Evolutionary conservation across 64 coral and sea anemone species (phyloP).

Genomic region (Stichodactyla helianthus): DNA sequence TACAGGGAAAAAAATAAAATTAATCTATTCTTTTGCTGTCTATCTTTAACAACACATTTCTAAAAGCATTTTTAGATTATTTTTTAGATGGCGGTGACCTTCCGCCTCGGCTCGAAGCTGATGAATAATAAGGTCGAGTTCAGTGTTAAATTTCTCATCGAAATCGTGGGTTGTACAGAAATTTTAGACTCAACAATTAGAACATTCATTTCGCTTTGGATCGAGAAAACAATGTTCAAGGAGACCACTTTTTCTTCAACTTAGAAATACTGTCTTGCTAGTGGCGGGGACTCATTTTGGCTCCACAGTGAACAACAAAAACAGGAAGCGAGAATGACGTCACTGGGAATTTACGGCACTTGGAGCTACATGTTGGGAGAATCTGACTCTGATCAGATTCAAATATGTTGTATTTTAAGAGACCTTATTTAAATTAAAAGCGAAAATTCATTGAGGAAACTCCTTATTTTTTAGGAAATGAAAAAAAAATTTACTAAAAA

Average conservation of each 20-base stretch:
- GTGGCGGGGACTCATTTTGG: constrained; percentile 3
- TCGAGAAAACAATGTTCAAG: not conserved
- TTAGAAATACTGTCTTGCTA: not conserved
- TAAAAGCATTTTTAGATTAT: not conserved
- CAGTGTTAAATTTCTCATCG: not conserved
- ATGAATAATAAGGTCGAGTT: constrained; percentile 3
- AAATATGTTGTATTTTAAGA: not conserved
- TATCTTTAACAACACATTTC: not conserved
- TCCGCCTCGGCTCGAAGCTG: not conserved
- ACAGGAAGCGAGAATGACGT: constrained; percentile 25
- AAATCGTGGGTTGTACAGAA: not conserved
- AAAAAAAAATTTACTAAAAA: not conserved
- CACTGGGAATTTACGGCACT: constrained; percentile 21
- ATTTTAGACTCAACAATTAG: not conserved
- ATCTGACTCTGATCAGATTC: not conserved
- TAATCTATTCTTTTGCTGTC: not conserved
- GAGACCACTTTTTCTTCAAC: not conserved
- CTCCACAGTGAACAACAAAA: not conserved
- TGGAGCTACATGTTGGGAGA: not conserved
- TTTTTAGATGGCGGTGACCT: not conserved
- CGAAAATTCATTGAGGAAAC: not conserved
- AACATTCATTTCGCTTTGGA: not conserved
- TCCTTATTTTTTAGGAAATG: not conserved
- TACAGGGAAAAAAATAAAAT: not conserved
- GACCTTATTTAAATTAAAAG: not conserved